phyloP scores from a whole-genome alignment of 2,113 vertebrate species.

The Condylura cristata region DNA sequence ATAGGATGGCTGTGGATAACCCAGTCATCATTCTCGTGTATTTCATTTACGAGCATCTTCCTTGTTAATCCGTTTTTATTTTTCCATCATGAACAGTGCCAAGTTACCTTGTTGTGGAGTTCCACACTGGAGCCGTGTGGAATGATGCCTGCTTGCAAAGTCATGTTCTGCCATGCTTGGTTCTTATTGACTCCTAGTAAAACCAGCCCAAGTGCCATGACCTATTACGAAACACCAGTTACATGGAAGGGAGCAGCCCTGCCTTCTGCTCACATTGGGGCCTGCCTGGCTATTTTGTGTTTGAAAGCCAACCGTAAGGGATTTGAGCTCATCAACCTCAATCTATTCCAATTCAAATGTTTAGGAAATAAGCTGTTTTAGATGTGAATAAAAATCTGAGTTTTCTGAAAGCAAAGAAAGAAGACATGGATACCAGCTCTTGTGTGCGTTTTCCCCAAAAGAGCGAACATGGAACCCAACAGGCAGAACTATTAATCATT shows the following conservation, averaged over 20 bases:
- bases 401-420: background rate
- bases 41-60: constrained; percentile 60
- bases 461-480: background rate
- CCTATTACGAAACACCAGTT: background rate
- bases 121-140: background rate
- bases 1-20: background rate
- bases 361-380: background rate
- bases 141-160: constrained; percentile 44
- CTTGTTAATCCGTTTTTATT: constrained; percentile 27
- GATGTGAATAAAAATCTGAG: background rate
- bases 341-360: background rate
- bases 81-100: background rate
- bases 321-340: background rate
- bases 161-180: background rate
- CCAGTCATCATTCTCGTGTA: background rate
- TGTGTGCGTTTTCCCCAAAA: background rate
- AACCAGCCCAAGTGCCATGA: background rate
- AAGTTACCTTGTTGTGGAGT: background rate
- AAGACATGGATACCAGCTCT: background rate
- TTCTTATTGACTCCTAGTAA: constrained; percentile 32
- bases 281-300: background rate
- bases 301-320: background rate
- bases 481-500: background rate
- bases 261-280: background rate
- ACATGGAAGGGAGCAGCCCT: background rate